A percentile compares a stretch with the other conserved stretches of the same genome.
Conservation (phyloP, 2,113 vertebrate genomes). For the Rhabdornis inornatus region DNA sequence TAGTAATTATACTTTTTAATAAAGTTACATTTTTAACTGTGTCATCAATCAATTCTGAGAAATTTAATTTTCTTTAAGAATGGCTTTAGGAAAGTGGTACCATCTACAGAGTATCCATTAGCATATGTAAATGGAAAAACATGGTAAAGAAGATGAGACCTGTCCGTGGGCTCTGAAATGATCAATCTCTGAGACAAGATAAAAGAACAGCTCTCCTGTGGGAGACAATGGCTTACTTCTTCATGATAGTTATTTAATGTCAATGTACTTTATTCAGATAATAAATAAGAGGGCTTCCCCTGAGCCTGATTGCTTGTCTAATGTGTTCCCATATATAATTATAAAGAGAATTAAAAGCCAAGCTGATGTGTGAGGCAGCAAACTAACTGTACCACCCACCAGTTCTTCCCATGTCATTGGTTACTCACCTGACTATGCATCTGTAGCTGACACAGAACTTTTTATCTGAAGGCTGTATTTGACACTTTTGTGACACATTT, state of each 20-base stretch:
- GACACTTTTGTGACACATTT: neutral
- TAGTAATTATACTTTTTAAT: slow-evolving; percentile 20
- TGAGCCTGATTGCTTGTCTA: slow-evolving; percentile 27
- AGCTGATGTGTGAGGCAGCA: neutral
- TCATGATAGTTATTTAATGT: slow-evolving; percentile 38
- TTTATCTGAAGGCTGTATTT: neutral
- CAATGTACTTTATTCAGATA: slow-evolving; percentile 2
- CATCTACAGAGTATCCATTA: slow-evolving; percentile 29
- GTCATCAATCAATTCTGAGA: slow-evolving; percentile 39
- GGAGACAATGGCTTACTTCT: slow-evolving; percentile 40
- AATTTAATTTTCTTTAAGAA: slow-evolving; percentile 50
- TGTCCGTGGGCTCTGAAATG: slow-evolving; percentile 35
- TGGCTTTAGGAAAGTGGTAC: slow-evolving; percentile 25
- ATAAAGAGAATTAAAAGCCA: neutral
- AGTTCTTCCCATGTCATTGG: neutral
- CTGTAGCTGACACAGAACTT: neutral
- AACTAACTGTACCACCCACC: neutral
- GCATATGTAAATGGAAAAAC: slow-evolving; percentile 56
- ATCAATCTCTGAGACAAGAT: slow-evolving; percentile 51
- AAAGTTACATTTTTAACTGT: slow-evolving; percentile 30
- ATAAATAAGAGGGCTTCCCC: slow-evolving; percentile 30
- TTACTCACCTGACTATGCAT: neutral
- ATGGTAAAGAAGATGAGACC: slow-evolving; percentile 47
- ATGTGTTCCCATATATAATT: slow-evolving; percentile 24
- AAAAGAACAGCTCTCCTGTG: slow-evolving; percentile 17